These are phyloP conservation scores for Euglossa dilemma DNA, from an alignment of 1,140 invertebrate species.

Conservation along the genomic window DNA sequence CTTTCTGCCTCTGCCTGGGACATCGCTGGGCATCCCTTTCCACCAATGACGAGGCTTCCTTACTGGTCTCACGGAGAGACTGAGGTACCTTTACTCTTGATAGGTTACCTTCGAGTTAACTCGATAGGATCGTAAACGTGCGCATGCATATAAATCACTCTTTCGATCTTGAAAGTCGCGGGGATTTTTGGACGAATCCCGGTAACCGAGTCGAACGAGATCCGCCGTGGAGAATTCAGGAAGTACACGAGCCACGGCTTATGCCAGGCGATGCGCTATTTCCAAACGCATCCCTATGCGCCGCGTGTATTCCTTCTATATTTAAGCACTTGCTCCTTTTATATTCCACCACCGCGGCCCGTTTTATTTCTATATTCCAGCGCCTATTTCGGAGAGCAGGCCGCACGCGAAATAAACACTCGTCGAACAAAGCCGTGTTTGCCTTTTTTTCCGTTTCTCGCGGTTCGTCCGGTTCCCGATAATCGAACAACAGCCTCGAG, in stretches of 20 bases:
- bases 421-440: no score
- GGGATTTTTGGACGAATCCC: constrained; percentile 28
- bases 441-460: no score
- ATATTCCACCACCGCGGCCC: not conserved
- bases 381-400: no score
- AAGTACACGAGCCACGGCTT: not conserved
- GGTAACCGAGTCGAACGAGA: not conserved
- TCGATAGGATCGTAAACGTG: constrained; percentile 64
- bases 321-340: not conserved
- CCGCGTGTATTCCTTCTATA: no score
- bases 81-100: constrained; percentile 61
- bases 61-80: constrained; percentile 63
- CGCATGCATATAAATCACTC: constrained; percentile 56
- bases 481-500: not conserved
- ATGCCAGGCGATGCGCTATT: not conserved
- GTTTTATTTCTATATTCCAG: no score
- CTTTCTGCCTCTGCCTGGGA: constrained; percentile 61
- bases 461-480: no score
- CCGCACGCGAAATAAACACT: no score
- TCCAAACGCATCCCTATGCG: not conserved
- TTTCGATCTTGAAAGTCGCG: constrained; percentile 33
- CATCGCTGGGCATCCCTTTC: constrained; percentile 69
- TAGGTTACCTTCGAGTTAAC: constrained; percentile 70
- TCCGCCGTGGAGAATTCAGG: no score
- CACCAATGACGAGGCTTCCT: constrained; percentile 67